These are phyloP conservation scores for Pseudococcus longispinus DNA, from an alignment of 2,888 invertebrate genomes.

Conservation along the genomic window DNA sequence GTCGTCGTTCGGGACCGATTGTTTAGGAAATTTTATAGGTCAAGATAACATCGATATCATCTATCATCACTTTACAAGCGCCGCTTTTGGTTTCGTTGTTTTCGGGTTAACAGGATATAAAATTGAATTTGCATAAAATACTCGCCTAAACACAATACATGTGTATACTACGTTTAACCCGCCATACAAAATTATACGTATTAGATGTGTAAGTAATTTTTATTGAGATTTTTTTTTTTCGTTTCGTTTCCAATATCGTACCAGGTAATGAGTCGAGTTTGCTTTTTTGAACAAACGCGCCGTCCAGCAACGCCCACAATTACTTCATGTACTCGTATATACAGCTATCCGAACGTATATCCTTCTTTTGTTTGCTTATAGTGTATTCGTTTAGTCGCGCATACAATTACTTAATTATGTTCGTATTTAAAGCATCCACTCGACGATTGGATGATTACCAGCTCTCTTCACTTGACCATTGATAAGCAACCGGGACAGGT, in stretches of 20 bases:
- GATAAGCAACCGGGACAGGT: conserved; percentile 14
- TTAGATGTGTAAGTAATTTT: not conserved
- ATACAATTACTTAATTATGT: conserved; percentile 42
- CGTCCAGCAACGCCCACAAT: conserved; percentile 12
- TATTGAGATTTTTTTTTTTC: not conserved
- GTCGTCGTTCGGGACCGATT: not conserved
- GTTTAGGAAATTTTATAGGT: conserved; percentile 32
- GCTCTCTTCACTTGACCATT: conserved; percentile 23
- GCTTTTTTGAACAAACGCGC: conserved; percentile 21
- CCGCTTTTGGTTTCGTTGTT: not conserved
- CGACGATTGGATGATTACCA: not conserved
- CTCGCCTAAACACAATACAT: conserved; percentile 5
- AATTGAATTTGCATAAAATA: conserved; percentile 33
- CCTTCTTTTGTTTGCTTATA: conserved; percentile 36
- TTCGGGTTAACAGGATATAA: conserved; percentile 26
- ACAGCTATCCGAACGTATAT: not conserved
- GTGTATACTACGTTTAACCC: not conserved
- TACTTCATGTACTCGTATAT: not conserved
- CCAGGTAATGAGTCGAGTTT: not conserved
- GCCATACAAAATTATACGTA: conserved; percentile 12
- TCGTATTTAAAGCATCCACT: conserved; percentile 18
- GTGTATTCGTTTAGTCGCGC: conserved; percentile 16
- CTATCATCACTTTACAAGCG: conserved; percentile 36
- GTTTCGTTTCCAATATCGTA: not conserved
- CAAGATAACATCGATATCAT: conserved; percentile 26